phyloP scores from a whole-genome alignment of 1,140 invertebrate species.

The Ladona fulva region DNA sequence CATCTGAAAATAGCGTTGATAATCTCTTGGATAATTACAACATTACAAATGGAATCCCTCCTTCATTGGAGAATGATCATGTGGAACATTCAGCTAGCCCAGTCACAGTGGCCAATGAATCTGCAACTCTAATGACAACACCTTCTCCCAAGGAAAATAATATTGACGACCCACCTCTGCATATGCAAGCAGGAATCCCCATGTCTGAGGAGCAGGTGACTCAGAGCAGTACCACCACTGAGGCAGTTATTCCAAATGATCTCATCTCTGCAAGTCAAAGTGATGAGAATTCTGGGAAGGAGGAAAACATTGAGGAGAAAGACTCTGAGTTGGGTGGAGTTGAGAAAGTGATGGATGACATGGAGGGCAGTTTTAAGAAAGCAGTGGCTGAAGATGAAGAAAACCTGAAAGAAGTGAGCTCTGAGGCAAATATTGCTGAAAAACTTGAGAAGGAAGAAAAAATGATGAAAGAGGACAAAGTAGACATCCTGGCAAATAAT shows the following conservation, averaged over 20 bases:
- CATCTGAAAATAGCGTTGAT: not conserved
- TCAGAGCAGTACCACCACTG: no score
- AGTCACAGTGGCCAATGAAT: not conserved
- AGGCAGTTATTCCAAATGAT: no score
- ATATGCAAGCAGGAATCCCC: not conserved
- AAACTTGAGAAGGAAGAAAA: conserved; percentile 15
- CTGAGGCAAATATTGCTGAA: conserved; percentile 19
- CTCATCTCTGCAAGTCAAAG: no score
- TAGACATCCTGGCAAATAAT: not conserved
- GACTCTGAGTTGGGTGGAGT: no score
- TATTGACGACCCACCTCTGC: not conserved
- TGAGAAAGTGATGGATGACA: no score
- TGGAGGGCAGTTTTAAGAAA: no score
- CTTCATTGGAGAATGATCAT: not conserved
- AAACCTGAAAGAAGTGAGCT: conserved; percentile 28
- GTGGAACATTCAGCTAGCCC: not conserved
- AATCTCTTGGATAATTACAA: not conserved
- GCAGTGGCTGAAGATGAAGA: conserved; percentile 24
- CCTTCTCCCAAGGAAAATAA: not conserved
- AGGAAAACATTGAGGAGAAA: no score
- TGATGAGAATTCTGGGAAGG: no score
- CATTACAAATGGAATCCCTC: not conserved
- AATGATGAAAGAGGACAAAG: not conserved
- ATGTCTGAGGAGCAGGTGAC: no score
- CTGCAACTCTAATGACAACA: not conserved